These are phyloP conservation scores for Dasyurus viverrinus DNA, from an alignment of 2,113 vertebrate genomes.

Conservation along the genomic window DNA sequence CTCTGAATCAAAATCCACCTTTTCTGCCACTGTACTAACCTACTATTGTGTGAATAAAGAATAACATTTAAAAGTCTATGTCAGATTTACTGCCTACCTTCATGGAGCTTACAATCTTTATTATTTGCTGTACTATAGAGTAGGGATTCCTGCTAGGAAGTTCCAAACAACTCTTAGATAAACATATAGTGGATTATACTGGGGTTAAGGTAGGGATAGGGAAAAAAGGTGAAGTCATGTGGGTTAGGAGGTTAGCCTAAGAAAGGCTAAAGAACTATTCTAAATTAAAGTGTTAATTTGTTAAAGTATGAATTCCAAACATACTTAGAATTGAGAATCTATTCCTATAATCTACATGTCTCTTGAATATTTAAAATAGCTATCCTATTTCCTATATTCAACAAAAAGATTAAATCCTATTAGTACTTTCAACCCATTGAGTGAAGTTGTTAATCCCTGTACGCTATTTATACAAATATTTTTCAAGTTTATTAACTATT, in stretches of 20 bases:
- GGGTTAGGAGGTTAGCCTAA: not conserved
- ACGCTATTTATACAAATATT: conserved; percentile 72
- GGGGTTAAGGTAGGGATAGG: not conserved
- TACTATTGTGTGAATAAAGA: not conserved
- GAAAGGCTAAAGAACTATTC: conserved; percentile 23
- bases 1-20: not conserved
- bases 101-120: not conserved
- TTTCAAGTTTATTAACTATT: conserved; percentile 75
- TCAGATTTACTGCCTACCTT: not conserved
- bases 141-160: not conserved
- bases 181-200: not conserved
- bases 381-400: conserved; percentile 35
- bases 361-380: conserved; percentile 47
- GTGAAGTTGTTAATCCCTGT: conserved; percentile 55
- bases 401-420: conserved; percentile 51
- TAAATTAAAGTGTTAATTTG: conserved; percentile 18
- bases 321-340: conserved; percentile 36
- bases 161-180: not conserved
- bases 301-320: not conserved
- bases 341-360: conserved; percentile 15
- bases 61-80: not conserved
- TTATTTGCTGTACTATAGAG: not conserved
- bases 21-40: not conserved
- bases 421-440: conserved; percentile 38
- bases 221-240: not conserved